Conservation (phyloP, 2,888 invertebrate species). For the Prenolepis imparis region DNA sequence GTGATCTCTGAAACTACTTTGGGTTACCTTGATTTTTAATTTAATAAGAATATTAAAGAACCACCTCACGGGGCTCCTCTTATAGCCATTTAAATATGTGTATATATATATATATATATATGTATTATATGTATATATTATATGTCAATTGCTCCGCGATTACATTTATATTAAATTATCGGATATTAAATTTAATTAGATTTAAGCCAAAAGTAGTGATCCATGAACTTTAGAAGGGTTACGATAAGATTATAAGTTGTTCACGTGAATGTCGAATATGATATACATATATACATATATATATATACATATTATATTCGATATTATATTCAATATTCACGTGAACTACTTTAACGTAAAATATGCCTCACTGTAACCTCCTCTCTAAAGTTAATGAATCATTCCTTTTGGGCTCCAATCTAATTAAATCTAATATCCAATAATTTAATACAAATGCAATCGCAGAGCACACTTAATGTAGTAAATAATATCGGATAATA, state of each 20-base stretch:
- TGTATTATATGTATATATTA: too few species aligned
- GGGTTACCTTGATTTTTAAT: conserved; percentile 28
- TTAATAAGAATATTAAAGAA: conserved; percentile 31
- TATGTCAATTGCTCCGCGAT: too few species aligned
- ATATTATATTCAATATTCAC: not conserved
- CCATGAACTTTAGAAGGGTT: not conserved
- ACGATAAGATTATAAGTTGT: not conserved
- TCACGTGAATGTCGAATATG: not conserved
- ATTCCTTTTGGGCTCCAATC: not conserved
- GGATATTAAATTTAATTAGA: conserved; percentile 8
- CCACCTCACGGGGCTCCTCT: not conserved
- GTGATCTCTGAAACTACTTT: conserved; percentile 6
- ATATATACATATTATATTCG: not conserved
- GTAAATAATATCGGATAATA: not conserved
- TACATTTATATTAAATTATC: conserved; percentile 3
- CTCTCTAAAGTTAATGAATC: conserved; percentile 11
- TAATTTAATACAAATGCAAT: conserved; percentile 18
- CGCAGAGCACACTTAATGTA: not conserved
- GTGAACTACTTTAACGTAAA: conserved; percentile 19
- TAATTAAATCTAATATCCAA: conserved; percentile 20
- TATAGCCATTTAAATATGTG: conserved; percentile 13
- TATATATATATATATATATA: not conserved
- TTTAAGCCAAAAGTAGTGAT: not conserved
- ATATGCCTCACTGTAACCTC: not conserved
- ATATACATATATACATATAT: too few species aligned